Percentiles rank a stretch among this genome's conserved stretches.
phyloP scores from a whole-genome alignment of 1,140 invertebrate species.

The Radopholus similis region DNA sequence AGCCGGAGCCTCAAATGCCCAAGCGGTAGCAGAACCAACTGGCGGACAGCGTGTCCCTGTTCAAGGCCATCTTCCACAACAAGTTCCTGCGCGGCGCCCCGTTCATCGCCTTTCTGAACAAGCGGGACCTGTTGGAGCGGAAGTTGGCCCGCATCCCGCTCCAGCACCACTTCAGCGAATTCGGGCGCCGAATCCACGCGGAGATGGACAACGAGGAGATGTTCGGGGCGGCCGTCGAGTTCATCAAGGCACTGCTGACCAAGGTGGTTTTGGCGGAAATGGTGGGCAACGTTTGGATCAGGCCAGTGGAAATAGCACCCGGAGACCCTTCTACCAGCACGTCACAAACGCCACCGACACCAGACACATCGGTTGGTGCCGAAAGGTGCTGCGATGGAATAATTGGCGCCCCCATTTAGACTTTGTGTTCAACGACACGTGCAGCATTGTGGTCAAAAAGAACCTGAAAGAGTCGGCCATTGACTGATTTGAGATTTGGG shows the following conservation, averaged over 20 bases:
- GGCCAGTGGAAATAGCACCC: background rate
- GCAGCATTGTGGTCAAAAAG: background rate
- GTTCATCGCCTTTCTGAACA: background rate
- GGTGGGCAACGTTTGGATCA: background rate
- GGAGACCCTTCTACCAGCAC: background rate
- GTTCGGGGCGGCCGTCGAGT: background rate
- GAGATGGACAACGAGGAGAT: background rate
- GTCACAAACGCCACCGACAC: background rate
- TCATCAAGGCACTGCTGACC: background rate
- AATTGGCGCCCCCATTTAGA: background rate
- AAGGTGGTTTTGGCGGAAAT: background rate
- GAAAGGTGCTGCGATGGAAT: background rate
- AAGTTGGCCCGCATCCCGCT: background rate
- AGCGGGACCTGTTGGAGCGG: background rate
- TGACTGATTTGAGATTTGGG: no score
- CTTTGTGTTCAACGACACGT: background rate
- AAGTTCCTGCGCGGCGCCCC: background rate
- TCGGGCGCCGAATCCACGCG: background rate
- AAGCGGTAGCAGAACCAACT: background rate
- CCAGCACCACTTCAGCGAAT: background rate
- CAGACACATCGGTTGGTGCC: background rate
- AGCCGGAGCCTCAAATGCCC: background rate
- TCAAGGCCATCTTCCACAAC: background rate
- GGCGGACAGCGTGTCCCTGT: background rate
- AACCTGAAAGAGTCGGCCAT: background rate